Conservation (phyloP, 1,140 invertebrate species). For the Caerostris darwini region DNA sequence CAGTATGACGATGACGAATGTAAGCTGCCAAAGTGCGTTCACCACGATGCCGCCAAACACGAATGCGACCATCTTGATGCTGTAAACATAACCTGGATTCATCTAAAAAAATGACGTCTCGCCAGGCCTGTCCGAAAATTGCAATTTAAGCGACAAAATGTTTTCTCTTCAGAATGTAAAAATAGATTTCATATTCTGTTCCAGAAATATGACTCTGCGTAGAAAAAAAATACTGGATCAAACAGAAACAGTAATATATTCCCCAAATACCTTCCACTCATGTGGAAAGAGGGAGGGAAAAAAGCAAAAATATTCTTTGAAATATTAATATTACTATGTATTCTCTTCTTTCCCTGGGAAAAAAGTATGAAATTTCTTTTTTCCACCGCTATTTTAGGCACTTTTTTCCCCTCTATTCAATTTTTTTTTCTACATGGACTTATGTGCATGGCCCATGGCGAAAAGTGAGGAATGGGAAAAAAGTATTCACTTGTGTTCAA, state of each 20-base stretch:
- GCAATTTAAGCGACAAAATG: too few relatives aligned
- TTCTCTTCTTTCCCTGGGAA: neutral
- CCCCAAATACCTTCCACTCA: neutral
- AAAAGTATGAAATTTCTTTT: neutral
- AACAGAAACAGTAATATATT: neutral
- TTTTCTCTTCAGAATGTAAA: neutral
- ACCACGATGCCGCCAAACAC: too few relatives aligned
- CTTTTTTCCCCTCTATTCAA: neutral
- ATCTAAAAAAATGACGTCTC: too few relatives aligned
- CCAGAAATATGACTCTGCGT: conserved; percentile 5
- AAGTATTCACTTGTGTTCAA: neutral
- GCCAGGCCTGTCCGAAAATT: too few relatives aligned
- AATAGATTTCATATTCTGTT: conserved; percentile 13
- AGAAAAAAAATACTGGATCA: neutral
- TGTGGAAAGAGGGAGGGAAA: neutral
- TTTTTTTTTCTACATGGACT: neutral
- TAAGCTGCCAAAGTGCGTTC: too few relatives aligned
- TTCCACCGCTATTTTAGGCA: neutral
- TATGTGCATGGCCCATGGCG: neutral
- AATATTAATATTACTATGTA: conserved; percentile 38
- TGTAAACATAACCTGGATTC: too few relatives aligned
- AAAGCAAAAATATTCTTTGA: neutral
- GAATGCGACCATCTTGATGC: too few relatives aligned
- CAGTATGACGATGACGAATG: too few relatives aligned
- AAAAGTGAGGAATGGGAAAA: neutral